A percentile compares a stretch with the other conserved stretches of the same genome.
Conservation (phyloP, 2,797 vertebrate species). For the Poecilia picta region DNA sequence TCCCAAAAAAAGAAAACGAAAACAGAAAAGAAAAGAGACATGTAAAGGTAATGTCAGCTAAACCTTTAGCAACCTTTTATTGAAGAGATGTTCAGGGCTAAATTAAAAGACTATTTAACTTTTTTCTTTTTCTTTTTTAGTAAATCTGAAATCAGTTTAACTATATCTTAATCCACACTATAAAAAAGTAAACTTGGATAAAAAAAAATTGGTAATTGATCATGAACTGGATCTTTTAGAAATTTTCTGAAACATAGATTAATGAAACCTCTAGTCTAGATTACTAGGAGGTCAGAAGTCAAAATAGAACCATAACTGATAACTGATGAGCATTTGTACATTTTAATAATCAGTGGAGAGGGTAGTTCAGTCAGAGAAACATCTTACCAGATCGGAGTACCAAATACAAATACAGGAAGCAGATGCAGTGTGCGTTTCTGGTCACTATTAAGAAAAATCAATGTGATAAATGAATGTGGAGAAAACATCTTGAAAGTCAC, state of each 20-base stretch:
- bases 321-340: not conserved
- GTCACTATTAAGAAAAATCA: not conserved
- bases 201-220: not conserved
- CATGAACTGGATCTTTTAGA: not conserved
- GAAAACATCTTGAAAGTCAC: not conserved
- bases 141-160: not conserved
- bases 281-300: not conserved
- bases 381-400: not conserved
- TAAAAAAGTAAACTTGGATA: not conserved
- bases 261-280: not conserved
- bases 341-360: not conserved
- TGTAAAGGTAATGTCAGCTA: not conserved
- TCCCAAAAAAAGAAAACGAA: not conserved
- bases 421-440: not conserved
- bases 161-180: not conserved
- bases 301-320: not conserved
- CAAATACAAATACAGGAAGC: not conserved
- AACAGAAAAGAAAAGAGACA: not conserved
- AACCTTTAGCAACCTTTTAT: not conserved
- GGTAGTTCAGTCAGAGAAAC: not conserved
- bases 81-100: not conserved
- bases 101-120: not conserved
- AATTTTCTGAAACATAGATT: not conserved
- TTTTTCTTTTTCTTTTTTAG: not conserved
- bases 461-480: not conserved